Evolutionary conservation across 2,113 vertebrate genomes (phyloP).

Genomic region (Mus pahari): DNA sequence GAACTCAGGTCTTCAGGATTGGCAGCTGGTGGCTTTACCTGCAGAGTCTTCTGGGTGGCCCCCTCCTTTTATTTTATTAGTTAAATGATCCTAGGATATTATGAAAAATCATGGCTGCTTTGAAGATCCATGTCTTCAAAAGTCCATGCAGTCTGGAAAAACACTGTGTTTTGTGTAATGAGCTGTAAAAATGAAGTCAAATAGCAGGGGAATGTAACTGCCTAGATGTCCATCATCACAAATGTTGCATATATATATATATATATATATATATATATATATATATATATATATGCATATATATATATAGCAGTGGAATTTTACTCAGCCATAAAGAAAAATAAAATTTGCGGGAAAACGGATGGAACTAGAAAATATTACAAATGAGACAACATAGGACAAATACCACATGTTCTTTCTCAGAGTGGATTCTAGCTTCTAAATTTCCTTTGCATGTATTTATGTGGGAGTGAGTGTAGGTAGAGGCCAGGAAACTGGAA

Average conservation of each 20-base stretch:
- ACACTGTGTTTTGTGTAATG: neutral
- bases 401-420: neutral
- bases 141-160: neutral
- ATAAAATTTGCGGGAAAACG: neutral
- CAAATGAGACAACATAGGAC: neutral
- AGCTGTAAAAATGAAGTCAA: conserved; percentile 9
- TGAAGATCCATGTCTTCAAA: neutral
- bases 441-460: neutral
- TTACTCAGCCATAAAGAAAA: neutral
- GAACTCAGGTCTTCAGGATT: neutral
- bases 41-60: no score
- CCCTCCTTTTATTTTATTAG: neutral
- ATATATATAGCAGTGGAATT: neutral
- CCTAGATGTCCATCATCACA: no score
- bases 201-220: neutral
- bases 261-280: no score
- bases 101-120: neutral
- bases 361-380: neutral
- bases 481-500: neutral
- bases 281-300: no score
- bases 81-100: conserved; percentile 1
- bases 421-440: no score
- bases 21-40: neutral
- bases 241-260: neutral
- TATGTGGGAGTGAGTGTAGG: neutral